Evolutionary conservation across 2,888 invertebrate species (phyloP).

Genomic region (Drosophila peninsularis): DNA sequence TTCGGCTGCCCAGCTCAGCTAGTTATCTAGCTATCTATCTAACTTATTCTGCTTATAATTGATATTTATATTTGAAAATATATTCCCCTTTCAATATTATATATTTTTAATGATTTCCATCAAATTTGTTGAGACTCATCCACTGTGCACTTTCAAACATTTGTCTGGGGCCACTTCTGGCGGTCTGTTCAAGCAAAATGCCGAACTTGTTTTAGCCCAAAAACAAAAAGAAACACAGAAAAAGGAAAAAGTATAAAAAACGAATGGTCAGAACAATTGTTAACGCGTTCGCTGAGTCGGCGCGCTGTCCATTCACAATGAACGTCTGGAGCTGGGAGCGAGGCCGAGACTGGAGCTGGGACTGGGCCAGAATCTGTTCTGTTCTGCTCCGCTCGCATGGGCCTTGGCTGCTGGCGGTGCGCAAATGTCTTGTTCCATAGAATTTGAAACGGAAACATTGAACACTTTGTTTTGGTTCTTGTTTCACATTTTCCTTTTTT

Average conservation of each 20-base stretch:
- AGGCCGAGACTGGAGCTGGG: neutral
- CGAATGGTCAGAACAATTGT: slow-evolving; percentile 75
- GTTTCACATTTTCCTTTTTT: slow-evolving; percentile 65
- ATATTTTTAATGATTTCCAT: no score
- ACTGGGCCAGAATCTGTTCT: slow-evolving; percentile 31
- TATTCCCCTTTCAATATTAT: no score
- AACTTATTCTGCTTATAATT: no score
- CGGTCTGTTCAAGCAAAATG: slow-evolving; percentile 65
- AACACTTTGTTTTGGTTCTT: slow-evolving; percentile 81
- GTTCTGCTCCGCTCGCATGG: slow-evolving; percentile 41
- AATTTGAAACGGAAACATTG: slow-evolving; percentile 83
- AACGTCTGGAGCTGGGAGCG: slow-evolving; percentile 21
- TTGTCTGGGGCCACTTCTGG: slow-evolving; percentile 47
- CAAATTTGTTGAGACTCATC: neutral
- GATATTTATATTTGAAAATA: no score
- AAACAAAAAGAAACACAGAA: slow-evolving; percentile 9
- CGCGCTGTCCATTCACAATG: slow-evolving; percentile 65
- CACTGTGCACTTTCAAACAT: slow-evolving; percentile 36
- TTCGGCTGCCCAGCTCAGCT: no score
- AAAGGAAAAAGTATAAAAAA: slow-evolving; percentile 11
- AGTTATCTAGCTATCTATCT: no score
- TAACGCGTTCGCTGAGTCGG: slow-evolving; percentile 73
- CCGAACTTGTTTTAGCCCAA: slow-evolving; percentile 73
- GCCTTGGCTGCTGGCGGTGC: slow-evolving; percentile 42
- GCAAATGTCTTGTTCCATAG: slow-evolving; percentile 83